Evolutionary conservation across 2,888 invertebrate genomes (phyloP), one percentile per base, ranked within the genome.

Genomic region (Callyntrura sp.): DNA sequence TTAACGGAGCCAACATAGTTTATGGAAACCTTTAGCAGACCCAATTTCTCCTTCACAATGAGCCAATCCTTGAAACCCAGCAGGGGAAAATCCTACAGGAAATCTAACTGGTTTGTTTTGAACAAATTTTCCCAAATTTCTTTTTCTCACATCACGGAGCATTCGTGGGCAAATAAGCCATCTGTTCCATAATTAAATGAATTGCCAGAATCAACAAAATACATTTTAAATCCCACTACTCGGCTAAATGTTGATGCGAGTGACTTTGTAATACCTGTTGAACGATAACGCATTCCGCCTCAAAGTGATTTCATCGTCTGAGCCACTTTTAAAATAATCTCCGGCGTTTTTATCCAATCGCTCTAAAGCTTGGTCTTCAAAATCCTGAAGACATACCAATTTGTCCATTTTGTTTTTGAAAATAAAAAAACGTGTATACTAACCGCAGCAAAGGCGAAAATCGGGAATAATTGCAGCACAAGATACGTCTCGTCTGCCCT

Each of bases 31-130:
- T 96, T 95, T 96, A 0, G 96, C 98, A 94, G 96, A 97, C 70
- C 97, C 98, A 90, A 96, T 95, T 95, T 98, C 98, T 6, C 98
- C 98, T 17, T 98, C 97, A 0, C 97, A 96, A 95, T 98, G 97
- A 0, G 98, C 98, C 97, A 98, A 97, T 93, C 96, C 96, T 94
- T 98, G 98, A 97, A 98, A 98, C 0, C 98, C 98, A 1, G 98
- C 97, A 0, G 98, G 98, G 0, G 98, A 96, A 91, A 98, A 96
- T 6, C 98, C 98, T 51, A 97, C 94, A 0, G 98, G 97, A 95
- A 97, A 96, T 0, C 96, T 95, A 0, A 97, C 95, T 90, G 95
- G 95, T 51, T 95, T 94, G 0, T 97, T 97, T 35, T 97, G 95
- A 57, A 97, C 94, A 0, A 95, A 95, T 0, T 96, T 96, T 9